Conservation (phyloP, 2,797 vertebrate species). For the Cossypha heuglini region DNA sequence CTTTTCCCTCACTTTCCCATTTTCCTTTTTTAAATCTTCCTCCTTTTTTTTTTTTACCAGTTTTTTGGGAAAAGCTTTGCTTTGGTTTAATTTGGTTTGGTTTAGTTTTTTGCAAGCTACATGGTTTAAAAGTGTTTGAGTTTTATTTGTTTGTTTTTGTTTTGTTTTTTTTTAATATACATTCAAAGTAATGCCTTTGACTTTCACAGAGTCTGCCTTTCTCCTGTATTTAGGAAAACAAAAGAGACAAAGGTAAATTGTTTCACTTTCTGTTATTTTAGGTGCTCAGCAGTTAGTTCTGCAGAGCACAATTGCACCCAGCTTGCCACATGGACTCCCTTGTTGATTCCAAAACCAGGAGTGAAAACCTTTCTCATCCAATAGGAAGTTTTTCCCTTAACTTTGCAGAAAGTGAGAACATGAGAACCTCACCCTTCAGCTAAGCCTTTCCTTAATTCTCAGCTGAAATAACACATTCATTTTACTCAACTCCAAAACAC, state of each 20-base stretch:
- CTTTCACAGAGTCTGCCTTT: neutral
- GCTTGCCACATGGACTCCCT: neutral
- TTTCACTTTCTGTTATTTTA: neutral
- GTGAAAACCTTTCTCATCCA: neutral
- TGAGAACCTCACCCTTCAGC: neutral
- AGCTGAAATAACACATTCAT: neutral
- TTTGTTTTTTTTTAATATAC: neutral
- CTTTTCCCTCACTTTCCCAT: accelerated
- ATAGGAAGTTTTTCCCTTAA: neutral
- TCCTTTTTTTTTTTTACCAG: neutral
- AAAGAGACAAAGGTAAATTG: neutral
- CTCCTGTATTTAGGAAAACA: neutral
- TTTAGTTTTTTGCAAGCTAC: neutral
- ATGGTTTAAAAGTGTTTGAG: neutral
- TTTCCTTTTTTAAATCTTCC: neutral
- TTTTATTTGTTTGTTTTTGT: accelerated
- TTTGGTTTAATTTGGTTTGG: neutral
- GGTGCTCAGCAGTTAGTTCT: neutral
- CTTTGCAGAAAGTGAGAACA: neutral
- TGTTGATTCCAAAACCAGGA: neutral
- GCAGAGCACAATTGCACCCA: neutral
- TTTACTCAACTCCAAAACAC: neutral
- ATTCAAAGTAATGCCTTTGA: neutral
- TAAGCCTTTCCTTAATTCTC: neutral
- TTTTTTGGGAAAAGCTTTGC: accelerated